phyloP scores from a whole-genome alignment of 2,113 vertebrate species.

The Gavia stellata region DNA sequence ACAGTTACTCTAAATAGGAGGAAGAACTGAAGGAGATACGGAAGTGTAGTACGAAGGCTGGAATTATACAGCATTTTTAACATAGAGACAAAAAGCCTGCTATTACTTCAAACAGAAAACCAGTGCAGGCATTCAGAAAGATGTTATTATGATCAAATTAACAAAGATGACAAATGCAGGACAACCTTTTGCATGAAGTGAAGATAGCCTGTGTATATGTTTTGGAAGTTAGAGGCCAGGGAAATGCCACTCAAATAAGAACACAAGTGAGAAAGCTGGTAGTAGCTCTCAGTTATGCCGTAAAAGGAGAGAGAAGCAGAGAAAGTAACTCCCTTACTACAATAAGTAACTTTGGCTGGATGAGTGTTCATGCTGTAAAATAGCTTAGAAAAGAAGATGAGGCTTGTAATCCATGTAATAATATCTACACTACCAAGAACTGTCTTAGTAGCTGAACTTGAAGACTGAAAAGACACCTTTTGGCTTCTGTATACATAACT shows the following conservation, averaged over 20 bases:
- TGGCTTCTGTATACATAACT: not conserved
- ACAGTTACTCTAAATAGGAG: not conserved
- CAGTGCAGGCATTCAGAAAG: not conserved
- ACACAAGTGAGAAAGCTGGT: not conserved
- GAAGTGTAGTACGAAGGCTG: not conserved
- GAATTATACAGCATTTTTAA: not conserved
- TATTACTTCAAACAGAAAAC: not conserved
- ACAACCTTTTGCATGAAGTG: not conserved
- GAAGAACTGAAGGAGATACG: not conserved
- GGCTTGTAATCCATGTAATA: fast-evolving
- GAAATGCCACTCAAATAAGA: not conserved
- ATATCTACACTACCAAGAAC: not conserved
- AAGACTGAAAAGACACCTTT: not conserved
- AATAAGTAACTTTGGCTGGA: not conserved
- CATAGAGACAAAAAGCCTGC: not conserved
- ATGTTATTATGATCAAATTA: not conserved
- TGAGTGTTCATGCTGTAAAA: not conserved
- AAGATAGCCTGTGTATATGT: not conserved
- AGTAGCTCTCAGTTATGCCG: not conserved
- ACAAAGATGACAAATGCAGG: not conserved
- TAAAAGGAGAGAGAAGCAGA: not conserved
- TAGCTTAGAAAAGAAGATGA: not conserved
- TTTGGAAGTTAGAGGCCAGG: not conserved
- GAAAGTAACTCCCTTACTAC: not conserved
- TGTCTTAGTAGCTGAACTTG: not conserved